Evolutionary conservation across 2,888 invertebrate genomes (phyloP), one percentile per base, ranked within the genome.

Genomic region (Meiosimyza decipiens): DNA sequence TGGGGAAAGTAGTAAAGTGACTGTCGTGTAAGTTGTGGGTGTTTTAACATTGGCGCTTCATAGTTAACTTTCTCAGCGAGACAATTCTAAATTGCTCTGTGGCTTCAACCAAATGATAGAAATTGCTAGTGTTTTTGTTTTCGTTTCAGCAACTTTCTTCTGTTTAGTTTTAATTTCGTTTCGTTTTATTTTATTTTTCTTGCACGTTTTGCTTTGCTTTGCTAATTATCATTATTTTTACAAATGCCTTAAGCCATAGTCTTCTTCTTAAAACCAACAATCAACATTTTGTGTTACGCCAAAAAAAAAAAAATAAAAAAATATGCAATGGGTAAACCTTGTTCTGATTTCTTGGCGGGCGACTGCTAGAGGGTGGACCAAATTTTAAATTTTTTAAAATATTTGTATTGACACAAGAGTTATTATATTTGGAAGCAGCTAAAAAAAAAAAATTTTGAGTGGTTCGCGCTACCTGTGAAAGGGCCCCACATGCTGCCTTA

Each of bases 191-290:
- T 16, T 16, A 15, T 70, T 55, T 71, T 65, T 60, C 60, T 68
- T 68, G 68, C 62, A 52, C 63, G 52, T 62, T 57, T 71, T 74
- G 71, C 50, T 51, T 59, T 62, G 76, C 72, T 77, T 71, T 79
- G 80, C 83, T 82, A 82, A 82, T 82, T 82, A 82, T 82, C 82
- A 83, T 83, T 80, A 81, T 83, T 82, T 82, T 82, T 83, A 69
- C 69, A 78, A 82, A 79, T 77, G 82, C 82, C 82, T 77, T 68
- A 80, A 77, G 82, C 82, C 33, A 69, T 69, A 51, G 76, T 82
- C 77, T 76, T 54, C 40, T 40, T 40, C 40, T 40, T 40, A 72
- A n/a, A 40, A 40, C 40, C 40, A 40, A 40, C 40, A 40, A 40
- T 40, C 40, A 40, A 9, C 40, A 40, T 40, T 40, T 40, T 40